Base-by-base conservation (phyloP, 2,113 vertebrate species). In the Chamaea fasciata region DNA sequence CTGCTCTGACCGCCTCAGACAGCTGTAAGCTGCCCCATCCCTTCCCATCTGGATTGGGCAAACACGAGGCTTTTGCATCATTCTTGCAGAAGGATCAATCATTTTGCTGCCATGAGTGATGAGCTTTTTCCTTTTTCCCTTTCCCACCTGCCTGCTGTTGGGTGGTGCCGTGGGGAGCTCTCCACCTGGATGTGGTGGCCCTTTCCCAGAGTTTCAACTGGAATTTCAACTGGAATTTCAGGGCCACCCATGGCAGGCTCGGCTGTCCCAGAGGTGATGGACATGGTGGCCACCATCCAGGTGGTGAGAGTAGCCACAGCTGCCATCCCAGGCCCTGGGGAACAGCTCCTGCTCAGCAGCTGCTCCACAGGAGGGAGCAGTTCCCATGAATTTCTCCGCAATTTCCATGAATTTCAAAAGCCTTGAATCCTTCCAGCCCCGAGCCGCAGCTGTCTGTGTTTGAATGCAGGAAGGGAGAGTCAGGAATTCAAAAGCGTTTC, bases 331-430 rank as follows among this genome's bases (percentile, higher is more conserved):
- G 46, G 8, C 6, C 0, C 42, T 15, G 64, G 68, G 47, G n/a
- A 93, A 1, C 69, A 7, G 26, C 74, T 92, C 69, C 94, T 79
- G 67, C 92, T 87, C 84, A 27, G 80, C 90, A 88, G 78, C 93
- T 96, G 94, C 78, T 96, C 95, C 95, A 95, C 92, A 94, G 95
- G 93, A 95, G 95, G 94, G 89, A 95, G 96, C 90, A 95, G 47
- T 94, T 87, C 87, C 87, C 67, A 22, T 42, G 75, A 79, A 85
- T 91, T 92, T 76, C 87, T 69, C 75, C 3, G 4, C 55, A 53
- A 77, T 84, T 90, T 42, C 90, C 85, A 91, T 78, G 42, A 64
- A 70, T 94, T 92, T 95, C 81, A 74, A 74, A 94, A 83, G 82
- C 35, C 0, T 5, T 4, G 55, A 46, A 57, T 80, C 28, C 78